Percentiles rank a stretch among this genome's conserved stretches.
These are phyloP conservation scores for Athene noctua DNA, from an alignment of 2,113 vertebrate genomes.

Conservation along the genomic window DNA sequence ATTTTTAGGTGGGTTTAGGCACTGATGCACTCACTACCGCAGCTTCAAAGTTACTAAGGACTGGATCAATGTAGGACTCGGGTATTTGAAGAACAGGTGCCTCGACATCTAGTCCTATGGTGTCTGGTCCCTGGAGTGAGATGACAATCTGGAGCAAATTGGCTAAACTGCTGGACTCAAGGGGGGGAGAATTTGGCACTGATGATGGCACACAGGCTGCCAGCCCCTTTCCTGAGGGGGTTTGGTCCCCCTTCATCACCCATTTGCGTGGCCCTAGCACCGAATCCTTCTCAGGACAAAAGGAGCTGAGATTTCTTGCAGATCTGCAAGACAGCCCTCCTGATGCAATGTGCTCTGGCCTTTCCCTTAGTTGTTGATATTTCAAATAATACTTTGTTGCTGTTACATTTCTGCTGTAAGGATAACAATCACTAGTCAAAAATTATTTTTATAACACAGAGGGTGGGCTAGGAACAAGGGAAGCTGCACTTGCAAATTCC, in stretches of 20 bases:
- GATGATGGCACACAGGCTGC: neutral
- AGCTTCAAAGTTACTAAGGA: neutral
- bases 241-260: neutral
- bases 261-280: accelerated
- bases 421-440: neutral
- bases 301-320: neutral
- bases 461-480: neutral
- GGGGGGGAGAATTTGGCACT: too few species aligned
- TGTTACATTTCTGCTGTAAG: neutral
- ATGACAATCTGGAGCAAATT: neutral
- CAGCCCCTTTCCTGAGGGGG: neutral
- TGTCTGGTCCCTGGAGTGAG: neutral
- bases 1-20: neutral
- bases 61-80: neutral
- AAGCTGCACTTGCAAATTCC: slow-evolving; percentile 2
- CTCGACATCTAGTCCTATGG: neutral
- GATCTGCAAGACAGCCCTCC: neutral
- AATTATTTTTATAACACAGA: neutral
- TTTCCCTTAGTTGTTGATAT: neutral
- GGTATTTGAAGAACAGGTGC: neutral
- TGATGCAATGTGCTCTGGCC: accelerated
- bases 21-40: neutral
- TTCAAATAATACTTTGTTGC: neutral
- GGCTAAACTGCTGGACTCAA: neutral
- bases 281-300: neutral